phyloP scores from a whole-genome alignment of 2,888 invertebrate genomes.

The Kryphioiulus occultus region DNA sequence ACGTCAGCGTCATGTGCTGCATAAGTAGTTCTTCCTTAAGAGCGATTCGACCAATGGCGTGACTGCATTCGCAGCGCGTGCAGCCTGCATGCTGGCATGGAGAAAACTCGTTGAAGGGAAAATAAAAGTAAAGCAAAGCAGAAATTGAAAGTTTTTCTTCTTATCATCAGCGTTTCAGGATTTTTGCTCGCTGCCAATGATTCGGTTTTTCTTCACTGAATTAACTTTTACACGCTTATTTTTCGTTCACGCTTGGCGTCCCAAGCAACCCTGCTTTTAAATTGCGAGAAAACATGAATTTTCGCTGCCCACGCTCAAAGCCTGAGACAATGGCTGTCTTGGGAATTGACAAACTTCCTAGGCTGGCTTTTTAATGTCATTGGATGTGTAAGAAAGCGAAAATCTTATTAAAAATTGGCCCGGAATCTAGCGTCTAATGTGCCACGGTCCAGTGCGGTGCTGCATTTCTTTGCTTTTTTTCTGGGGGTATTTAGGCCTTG shows the following conservation, averaged over 20 bases:
- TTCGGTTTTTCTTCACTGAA: background rate
- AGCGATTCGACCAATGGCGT: background rate
- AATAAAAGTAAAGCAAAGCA: background rate
- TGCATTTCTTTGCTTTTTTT: too few relatives aligned
- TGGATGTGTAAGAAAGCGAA: constrained; percentile 36
- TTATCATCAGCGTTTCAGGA: constrained; percentile 31
- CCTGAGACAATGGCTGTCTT: background rate
- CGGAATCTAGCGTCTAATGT: background rate
- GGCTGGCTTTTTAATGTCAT: constrained; percentile 18
- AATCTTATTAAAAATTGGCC: constrained; percentile 21
- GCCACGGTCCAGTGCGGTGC: background rate
- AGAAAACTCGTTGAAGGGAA: background rate
- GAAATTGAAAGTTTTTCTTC: constrained; percentile 38
- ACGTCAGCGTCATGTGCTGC: background rate
- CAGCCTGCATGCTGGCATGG: background rate
- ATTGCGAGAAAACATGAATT: constrained; percentile 19
- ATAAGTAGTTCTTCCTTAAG: constrained; percentile 41
- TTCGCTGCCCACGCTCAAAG: background rate
- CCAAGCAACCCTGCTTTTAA: background rate
- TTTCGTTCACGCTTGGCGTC: background rate
- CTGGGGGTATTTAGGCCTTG: background rate
- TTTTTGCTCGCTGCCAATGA: constrained; percentile 7
- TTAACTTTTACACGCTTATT: background rate
- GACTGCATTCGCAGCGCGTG: background rate
- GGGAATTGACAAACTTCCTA: background rate